These are phyloP conservation scores for Cygnus olor DNA, from an alignment of 2,797 vertebrate species.

Conservation along the genomic window DNA sequence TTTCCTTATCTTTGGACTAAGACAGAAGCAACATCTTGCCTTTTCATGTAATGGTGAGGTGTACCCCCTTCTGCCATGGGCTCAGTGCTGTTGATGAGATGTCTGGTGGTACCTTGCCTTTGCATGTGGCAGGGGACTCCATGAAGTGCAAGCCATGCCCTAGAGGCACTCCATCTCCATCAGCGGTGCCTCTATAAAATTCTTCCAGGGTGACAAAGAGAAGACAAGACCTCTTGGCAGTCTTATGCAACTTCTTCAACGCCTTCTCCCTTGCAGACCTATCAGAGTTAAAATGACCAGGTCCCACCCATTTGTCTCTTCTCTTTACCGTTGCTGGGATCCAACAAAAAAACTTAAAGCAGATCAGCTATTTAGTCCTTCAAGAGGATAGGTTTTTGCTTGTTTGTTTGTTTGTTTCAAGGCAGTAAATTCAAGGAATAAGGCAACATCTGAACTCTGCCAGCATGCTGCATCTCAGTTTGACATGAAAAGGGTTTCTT, in stretches of 20 bases:
- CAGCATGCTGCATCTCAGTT: neutral
- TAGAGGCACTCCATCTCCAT: rapidly evolving
- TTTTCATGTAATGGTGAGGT: neutral
- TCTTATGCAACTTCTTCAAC: neutral
- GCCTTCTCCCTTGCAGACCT: neutral
- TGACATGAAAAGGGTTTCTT: neutral
- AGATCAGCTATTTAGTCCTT: neutral
- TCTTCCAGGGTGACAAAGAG: neutral
- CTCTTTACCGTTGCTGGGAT: neutral
- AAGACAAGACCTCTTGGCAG: neutral
- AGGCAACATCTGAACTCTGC: neutral
- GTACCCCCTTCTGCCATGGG: neutral
- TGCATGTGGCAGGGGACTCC: neutral
- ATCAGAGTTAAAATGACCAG: neutral
- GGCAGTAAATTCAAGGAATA: neutral
- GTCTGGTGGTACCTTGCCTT: neutral
- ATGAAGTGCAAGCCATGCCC: neutral
- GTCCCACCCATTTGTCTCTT: neutral
- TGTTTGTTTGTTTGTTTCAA: no score
- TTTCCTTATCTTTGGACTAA: neutral
- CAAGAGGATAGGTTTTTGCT: neutral
- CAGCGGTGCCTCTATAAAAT: neutral
- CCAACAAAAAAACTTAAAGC: neutral
- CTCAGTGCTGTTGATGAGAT: neutral
- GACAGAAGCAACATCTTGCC: rapidly evolving